These are phyloP conservation scores for Euzetes globulus DNA, from an alignment of 2,888 invertebrate species.

Conservation along the genomic window DNA sequence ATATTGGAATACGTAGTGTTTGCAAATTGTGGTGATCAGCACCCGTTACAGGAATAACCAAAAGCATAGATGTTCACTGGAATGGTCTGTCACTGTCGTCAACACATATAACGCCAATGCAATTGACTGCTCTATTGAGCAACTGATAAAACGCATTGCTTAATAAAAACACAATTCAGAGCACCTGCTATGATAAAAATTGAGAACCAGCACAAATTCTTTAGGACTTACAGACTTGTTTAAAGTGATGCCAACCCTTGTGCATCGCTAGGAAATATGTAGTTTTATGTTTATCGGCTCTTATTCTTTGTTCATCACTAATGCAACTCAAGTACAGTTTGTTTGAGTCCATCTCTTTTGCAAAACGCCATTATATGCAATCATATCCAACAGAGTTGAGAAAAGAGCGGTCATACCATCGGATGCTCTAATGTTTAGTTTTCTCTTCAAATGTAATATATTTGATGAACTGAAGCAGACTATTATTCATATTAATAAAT, in stretches of 20 bases:
- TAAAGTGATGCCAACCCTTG: too few species aligned
- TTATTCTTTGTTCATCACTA: conserved; percentile 17
- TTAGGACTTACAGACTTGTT: too few species aligned
- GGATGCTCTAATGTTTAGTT: not conserved
- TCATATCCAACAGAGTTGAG: not conserved
- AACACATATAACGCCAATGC: too few species aligned
- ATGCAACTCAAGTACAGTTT: conserved; percentile 25
- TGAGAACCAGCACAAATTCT: too few species aligned
- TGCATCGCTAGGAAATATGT: too few species aligned
- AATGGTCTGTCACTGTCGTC: not conserved
- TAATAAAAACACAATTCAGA: too few species aligned
- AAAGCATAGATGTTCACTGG: not conserved
- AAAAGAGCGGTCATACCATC: conserved; percentile 11
- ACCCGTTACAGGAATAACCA: not conserved
- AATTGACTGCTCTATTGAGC: too few species aligned
- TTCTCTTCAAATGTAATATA: not conserved
- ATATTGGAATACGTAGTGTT: not conserved
- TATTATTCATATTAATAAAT: not conserved
- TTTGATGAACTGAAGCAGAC: not conserved
- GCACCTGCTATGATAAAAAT: too few species aligned
- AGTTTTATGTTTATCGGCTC: too few species aligned
- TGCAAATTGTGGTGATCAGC: conserved; percentile 25
- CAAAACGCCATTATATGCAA: conserved; percentile 21
- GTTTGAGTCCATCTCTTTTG: conserved; percentile 2
- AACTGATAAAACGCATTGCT: too few species aligned